Percentiles rank a stretch among this genome's conserved stretches.
Evolutionary conservation across 2,797 vertebrate genomes (phyloP).

Genomic region (Hypotaenidia philippensis): DNA sequence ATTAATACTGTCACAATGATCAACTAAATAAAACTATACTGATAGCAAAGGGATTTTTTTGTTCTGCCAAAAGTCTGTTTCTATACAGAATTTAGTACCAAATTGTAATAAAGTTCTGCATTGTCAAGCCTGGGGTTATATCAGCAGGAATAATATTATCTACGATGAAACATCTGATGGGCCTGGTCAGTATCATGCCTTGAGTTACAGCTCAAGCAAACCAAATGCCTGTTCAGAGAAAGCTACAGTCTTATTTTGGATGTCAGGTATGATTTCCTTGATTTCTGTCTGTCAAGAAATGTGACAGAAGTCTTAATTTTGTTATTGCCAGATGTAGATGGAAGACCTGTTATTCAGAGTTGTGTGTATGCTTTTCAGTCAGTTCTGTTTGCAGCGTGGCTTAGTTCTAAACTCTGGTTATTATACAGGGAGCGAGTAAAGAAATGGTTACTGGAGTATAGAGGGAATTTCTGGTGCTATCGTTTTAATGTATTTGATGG

Average conservation of each 20-base stretch:
- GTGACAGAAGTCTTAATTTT: background rate
- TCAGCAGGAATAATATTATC: background rate
- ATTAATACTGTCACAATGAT: background rate
- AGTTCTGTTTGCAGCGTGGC: background rate
- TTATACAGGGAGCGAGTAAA: background rate
- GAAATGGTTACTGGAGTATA: background rate
- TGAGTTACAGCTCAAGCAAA: background rate
- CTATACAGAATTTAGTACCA: background rate
- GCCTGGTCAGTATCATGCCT: background rate
- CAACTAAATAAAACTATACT: background rate
- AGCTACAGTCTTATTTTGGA: background rate
- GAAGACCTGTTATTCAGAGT: background rate
- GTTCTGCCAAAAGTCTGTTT: background rate
- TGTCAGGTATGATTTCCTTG: background rate
- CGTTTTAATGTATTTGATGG: background rate
- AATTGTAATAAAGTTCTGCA: background rate
- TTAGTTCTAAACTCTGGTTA: background rate
- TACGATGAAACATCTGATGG: background rate
- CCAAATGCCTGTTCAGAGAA: background rate
- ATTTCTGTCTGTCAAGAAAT: background rate
- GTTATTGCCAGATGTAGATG: background rate
- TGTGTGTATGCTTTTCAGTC: background rate
- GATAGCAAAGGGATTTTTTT: background rate
- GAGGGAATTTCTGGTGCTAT: background rate
- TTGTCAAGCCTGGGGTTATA: background rate